Evolutionary conservation across 2,113 vertebrate genomes (phyloP), one percentile per base, ranked within the genome.

Genomic region (Pollachius pollachius): DNA sequence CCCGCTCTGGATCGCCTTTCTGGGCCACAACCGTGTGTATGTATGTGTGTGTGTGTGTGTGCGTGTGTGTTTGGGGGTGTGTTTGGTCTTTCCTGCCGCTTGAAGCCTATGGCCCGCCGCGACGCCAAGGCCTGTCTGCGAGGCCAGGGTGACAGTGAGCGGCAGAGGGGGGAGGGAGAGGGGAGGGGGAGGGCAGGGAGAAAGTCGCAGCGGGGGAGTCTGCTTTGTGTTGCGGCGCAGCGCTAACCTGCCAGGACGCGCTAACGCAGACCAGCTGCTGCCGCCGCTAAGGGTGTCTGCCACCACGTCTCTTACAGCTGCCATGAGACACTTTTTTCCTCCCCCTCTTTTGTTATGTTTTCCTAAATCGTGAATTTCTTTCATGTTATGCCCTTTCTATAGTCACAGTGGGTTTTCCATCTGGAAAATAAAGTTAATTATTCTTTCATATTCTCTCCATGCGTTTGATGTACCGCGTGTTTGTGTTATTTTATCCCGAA

Each of bases 231-330:
- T 58, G 80, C 21, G 69, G 76, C 71, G 25, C n/a, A 17, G 65
- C 19, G 57, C 78, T 87, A 87, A 83, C 71, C 30, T 52, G 23
- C 73, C 74, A 18, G 41, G 84, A 88, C 82, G 58, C 66, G 21
- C 71, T 87, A 84, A 90, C 82, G 25, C 70, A 18, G 71, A 69
- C 82, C 85, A 90, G 84, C 89, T 84, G 84, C 79, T 76, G 56
- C 54, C 69, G 52, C 41, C 37, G 48, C 62, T 56, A 56, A 70
- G 75, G 58, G 57, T 79, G 52, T 62, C 67, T 75, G 57, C 67
- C 69, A 62, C 70, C 5, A 13, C 12, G 41, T 13, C 11, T 9
- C 66, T 56, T 76, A 75, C 71, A 65, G 19, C 70, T 64, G 72
- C 70, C 67, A 60, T 69, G 23, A 18, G 58, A 68, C 41, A 54